These are phyloP conservation scores for Mirza zaza DNA, from an alignment of 2,113 vertebrate species.

Conservation along the genomic window DNA sequence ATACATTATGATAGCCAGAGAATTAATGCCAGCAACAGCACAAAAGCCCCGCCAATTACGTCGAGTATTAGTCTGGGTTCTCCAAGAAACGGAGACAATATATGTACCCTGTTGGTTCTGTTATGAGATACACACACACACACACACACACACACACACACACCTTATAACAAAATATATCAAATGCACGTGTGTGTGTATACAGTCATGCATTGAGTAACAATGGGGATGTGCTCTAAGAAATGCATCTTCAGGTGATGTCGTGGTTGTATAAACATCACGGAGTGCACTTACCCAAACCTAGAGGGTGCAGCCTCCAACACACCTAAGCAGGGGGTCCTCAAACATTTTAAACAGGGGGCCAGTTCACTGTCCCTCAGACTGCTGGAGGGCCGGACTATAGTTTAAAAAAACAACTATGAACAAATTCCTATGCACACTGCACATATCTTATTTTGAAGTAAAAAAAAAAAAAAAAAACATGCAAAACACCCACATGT, in stretches of 20 bases:
- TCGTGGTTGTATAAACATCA: background rate
- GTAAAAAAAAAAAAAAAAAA: no score
- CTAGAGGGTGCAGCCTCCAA: background rate
- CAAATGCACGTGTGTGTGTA: background rate
- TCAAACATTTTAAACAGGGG: no score
- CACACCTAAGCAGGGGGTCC: background rate
- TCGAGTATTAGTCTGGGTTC: background rate
- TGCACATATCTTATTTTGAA: no score
- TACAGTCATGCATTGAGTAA: background rate
- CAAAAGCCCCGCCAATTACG: rapidly evolving
- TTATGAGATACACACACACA: background rate
- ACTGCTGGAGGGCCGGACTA: no score
- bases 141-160: background rate
- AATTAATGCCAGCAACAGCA: background rate
- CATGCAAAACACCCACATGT: no score
- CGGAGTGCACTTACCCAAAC: background rate
- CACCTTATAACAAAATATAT: no score
- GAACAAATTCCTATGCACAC: no score
- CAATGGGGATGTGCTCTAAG: background rate
- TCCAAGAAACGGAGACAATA: background rate
- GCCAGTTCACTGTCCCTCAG: no score
- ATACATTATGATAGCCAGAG: background rate
- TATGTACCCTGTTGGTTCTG: background rate
- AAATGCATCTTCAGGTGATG: background rate
- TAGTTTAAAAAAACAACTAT: no score